Evolutionary conservation across 2,888 invertebrate genomes (phyloP).

Genomic region (Heterodera filipjevi): DNA sequence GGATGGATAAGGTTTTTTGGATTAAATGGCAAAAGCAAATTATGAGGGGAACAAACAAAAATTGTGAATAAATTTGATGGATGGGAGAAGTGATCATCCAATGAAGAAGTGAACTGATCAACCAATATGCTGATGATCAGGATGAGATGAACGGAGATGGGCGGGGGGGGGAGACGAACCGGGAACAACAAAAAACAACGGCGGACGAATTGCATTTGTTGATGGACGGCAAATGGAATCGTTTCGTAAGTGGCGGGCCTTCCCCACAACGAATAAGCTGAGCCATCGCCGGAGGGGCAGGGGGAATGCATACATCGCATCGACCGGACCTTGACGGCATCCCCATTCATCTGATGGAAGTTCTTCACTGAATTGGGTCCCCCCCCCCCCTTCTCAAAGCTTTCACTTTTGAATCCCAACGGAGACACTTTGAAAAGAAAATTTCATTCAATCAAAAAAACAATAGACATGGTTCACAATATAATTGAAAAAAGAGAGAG

Average conservation of each 20-base stretch:
- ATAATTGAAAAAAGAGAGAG: background rate
- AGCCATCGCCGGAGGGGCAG: background rate
- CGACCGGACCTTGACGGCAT: conserved; percentile 10
- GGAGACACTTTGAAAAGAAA: background rate
- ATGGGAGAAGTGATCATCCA: background rate
- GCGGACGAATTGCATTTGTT: background rate
- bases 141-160: background rate
- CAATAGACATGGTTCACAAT: background rate
- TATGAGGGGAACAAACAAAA: background rate
- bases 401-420: background rate
- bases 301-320: conserved; percentile 7
- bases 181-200: background rate
- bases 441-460: background rate
- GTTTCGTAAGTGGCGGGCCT: conserved; percentile 2
- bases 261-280: background rate
- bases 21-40: background rate
- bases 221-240: background rate
- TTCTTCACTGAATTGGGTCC: conserved; percentile 4
- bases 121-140: background rate
- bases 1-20: background rate
- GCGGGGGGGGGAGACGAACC: background rate
- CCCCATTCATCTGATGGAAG: conserved; percentile 4
- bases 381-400: background rate
- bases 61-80: background rate
- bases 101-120: background rate